These are phyloP conservation scores for Notospermus geniculatus DNA, from an alignment of 1,140 invertebrate genomes.

Conservation along the genomic window DNA sequence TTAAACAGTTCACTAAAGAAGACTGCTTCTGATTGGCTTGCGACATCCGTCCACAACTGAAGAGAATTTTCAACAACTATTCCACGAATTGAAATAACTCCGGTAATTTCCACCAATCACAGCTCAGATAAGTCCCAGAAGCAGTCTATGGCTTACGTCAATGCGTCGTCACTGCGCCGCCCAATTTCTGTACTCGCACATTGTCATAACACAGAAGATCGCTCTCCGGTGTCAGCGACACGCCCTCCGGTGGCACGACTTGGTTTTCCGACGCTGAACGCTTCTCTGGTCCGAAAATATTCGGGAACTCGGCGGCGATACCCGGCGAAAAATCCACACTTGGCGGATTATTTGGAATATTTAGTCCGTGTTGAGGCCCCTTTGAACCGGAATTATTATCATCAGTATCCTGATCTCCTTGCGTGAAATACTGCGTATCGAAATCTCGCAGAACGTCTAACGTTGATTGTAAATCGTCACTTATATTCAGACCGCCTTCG, in stretches of 20 bases:
- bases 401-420: not conserved
- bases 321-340: conserved; percentile 1
- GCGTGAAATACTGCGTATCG: conserved; percentile 10
- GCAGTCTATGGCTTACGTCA: not conserved
- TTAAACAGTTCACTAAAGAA: no score
- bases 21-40: no score
- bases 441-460: conserved; percentile 7
- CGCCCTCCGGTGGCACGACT: not conserved
- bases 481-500: conserved; percentile 2
- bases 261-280: conserved; percentile 1
- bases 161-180: not conserved
- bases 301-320: conserved; percentile 2
- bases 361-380: not conserved
- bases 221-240: not conserved
- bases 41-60: no score
- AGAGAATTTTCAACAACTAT: no score
- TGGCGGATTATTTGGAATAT: not conserved
- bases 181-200: not conserved
- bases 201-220: not conserved
- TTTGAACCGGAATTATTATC: not conserved
- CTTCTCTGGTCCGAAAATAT: not conserved
- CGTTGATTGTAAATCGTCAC: conserved; percentile 7
- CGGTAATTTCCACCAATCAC: no score
- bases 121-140: no score
- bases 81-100: no score